Evolutionary conservation across 2,888 invertebrate species (phyloP), one percentile per base, ranked within the genome.

Genomic region (Zhengitettix transpicula): DNA sequence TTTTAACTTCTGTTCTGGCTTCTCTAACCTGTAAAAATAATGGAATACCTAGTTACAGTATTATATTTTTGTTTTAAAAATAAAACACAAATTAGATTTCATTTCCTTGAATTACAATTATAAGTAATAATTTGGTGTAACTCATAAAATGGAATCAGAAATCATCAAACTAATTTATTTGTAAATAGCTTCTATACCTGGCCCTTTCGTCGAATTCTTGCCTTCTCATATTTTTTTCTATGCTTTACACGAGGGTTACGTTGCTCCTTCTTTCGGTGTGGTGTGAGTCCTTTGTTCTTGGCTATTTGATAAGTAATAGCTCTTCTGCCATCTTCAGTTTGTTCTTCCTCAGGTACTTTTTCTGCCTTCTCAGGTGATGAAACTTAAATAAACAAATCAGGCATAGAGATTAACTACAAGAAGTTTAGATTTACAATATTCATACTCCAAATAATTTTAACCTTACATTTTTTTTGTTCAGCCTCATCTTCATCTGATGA

Each of bases 211-310:
- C 93, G 83, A 65, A 95, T 89, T 67, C 89, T 81, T 1, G 97
- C 97, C 73, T 94, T 95, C 63, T 88, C 82, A 74, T 84, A 98
- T 72, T 96, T 96, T 66, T 87, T 85, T 67, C 90, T 85, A 72
- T 97, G 89, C 72, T 95, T 96, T 9, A 98, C 95, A 68, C 98
- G 81, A 0, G 97, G 97, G 79, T 98, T 97, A 63, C 93, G 81
- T 67, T 85, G 82, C 69, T 93, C 93, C 73, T 94, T 96, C 75
- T 91, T 95, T 64, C 94, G 83, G 66, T 86, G 81, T 0, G 95
- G 92, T 47, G 87, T 93, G 16, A 97, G 78, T 15, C 97, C 97
- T 74, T 93, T 96, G 71, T 98, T 98, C 74, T 97, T 97, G 17
- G 89, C 86, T 70, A 97, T 97, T 80, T 95, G 83, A 71, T 93